Base-by-base conservation (phyloP, 2,888 invertebrate species). In the Priocnemis perturbator region DNA sequence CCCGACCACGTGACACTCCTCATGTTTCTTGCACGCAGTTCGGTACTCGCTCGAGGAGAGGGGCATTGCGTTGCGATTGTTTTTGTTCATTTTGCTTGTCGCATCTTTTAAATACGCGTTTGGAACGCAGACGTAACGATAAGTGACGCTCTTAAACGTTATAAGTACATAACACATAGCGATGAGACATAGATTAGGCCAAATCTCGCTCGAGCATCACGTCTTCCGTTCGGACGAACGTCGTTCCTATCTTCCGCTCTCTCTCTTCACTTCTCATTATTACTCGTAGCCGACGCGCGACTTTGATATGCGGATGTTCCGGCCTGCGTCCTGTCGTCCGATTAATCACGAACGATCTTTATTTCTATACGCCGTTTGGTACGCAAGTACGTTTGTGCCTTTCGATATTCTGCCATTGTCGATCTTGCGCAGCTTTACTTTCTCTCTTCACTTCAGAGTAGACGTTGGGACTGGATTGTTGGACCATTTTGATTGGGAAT, bases 171-270 rank as follows among this genome's bases (percentile, higher is more conserved):
- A 76, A 80, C 78, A 81, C 57, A 71, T 78, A 70, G 78, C 73
- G 78, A 85, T 78, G 82, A 84, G 79, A 82, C 77, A 81, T 78
- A 81, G 79, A 82, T 86, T 83, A 85, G 84, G 79, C 82, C 83
- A 80, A 78, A 81, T 77, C 72, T 84, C 68, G 47, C 64, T 67
- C 55, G 44, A 48, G 17, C 47, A 37, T 47, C 57, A 50, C 47
- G 48, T 23, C 26, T 11, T 53, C 9, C 58, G 58, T 37, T 19
- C 3, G 7, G 30, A 9, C 37, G 37, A 37, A 37, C 37, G 7
- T 37, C 37, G 37, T 5, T 37, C 37, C 11, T n/a, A n/a, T n/a
- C n/a, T 37, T 37, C 37, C 37, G 1, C 20, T 47, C 11, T 47
- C 48, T 17, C 47, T 21, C n/a, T 30, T 50, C 37, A 1, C 20